These are phyloP conservation scores for Carollia perspicillata DNA, from an alignment of 2,113 vertebrate species.

Conservation along the genomic window DNA sequence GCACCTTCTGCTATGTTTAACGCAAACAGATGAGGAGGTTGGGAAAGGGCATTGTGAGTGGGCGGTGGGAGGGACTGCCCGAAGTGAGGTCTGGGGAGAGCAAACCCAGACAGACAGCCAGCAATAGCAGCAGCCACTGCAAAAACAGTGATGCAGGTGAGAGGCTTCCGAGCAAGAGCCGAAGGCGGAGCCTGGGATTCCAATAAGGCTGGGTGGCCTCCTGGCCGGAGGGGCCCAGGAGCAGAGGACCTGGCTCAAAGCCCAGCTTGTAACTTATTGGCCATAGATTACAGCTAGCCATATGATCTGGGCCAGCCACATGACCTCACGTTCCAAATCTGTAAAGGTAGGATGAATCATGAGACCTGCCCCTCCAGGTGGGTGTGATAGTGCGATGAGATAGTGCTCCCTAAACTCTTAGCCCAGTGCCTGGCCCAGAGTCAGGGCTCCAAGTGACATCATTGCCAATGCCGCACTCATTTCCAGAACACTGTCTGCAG, in stretches of 20 bases:
- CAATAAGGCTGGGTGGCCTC: rapidly evolving
- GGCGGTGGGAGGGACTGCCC: neutral
- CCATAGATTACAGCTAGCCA: neutral
- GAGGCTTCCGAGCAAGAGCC: neutral
- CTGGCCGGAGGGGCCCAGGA: neutral
- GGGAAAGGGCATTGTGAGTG: neutral
- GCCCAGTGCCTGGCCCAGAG: neutral
- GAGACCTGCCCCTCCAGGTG: rapidly evolving
- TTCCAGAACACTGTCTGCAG: neutral
- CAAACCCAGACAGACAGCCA: too few relatives aligned
- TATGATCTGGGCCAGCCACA: neutral
- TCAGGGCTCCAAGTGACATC: neutral
- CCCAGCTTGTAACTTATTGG: neutral
- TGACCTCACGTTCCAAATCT: neutral
- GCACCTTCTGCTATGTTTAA: neutral
- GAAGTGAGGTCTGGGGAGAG: neutral
- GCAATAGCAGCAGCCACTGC: rapidly evolving
- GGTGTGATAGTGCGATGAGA: neutral
- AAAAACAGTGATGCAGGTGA: neutral
- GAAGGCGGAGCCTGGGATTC: rapidly evolving
- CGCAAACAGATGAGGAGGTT: neutral
- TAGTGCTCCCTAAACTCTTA: rapidly evolving
- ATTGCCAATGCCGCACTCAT: neutral
- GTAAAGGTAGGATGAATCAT: neutral
- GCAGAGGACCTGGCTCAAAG: neutral